phyloP scores from a whole-genome alignment of 2,113 vertebrate genomes.

The Pan paniscus region DNA sequence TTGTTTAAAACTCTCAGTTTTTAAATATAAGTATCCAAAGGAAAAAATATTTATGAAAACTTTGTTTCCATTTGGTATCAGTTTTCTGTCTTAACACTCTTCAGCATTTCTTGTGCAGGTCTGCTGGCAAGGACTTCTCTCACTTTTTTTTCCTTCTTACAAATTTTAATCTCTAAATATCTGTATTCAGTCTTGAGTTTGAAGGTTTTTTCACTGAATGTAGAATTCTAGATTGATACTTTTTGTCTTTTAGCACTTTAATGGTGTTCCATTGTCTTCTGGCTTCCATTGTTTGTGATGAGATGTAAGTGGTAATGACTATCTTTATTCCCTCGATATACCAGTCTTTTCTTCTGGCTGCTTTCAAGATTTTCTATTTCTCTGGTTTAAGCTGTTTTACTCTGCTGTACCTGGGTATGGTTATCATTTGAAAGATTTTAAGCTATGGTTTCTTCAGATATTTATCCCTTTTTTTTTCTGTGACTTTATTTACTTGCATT shows the following conservation, averaged over 20 bases:
- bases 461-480: neutral
- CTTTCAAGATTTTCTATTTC: neutral
- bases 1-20: neutral
- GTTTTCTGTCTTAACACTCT: neutral
- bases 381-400: neutral
- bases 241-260: neutral
- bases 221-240: neutral
- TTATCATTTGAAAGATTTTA: neutral
- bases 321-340: fast-evolving
- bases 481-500: neutral
- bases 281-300: neutral
- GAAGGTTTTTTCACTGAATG: neutral
- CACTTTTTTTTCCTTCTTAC: neutral
- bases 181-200: neutral
- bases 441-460: neutral
- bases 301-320: neutral
- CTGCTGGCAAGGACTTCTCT: neutral
- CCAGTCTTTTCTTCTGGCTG: neutral
- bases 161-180: neutral
- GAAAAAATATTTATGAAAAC: constrained; percentile 1
- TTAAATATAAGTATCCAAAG: neutral
- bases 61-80: neutral
- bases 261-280: neutral
- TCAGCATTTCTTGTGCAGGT: neutral
- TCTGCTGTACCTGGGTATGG: neutral